A percentile compares a stretch with the other conserved stretches of the same genome.
Conservation (phyloP, 2,888 invertebrate genomes). For the Leucophora obtusa region DNA sequence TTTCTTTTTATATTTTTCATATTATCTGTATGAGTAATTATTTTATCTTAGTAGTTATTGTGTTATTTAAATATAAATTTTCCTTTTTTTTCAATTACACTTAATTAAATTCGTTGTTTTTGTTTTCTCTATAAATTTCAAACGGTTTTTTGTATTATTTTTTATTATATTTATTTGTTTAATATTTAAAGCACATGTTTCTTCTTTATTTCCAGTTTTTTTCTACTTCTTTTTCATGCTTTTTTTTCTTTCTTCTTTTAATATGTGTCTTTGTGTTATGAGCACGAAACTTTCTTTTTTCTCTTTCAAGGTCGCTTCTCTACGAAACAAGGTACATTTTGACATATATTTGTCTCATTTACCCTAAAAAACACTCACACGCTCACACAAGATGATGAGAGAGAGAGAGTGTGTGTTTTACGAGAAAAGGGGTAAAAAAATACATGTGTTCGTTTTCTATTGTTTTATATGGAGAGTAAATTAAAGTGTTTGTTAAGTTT, state of each 20-base stretch:
- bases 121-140: background rate
- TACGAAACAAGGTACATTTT: constrained; percentile 31
- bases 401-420: background rate
- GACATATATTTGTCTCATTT: constrained; percentile 44
- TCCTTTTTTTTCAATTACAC: background rate
- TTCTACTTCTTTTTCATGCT: constrained; percentile 11
- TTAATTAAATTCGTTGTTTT: background rate
- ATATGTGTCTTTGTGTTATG: constrained; percentile 34
- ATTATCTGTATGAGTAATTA: constrained; percentile 8
- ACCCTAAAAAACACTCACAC: constrained; percentile 1
- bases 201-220: constrained; percentile 35
- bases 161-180: constrained; percentile 56
- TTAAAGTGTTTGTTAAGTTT: constrained; percentile 25
- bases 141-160: constrained; percentile 17
- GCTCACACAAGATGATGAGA: background rate
- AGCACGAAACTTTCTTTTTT: constrained; percentile 55
- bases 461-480: constrained; percentile 14
- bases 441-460: constrained; percentile 17
- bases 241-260: constrained; percentile 14
- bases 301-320: constrained; percentile 62
- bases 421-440: constrained; percentile 3
- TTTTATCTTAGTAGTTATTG: constrained; percentile 4
- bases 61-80: background rate
- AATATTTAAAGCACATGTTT: constrained; percentile 59
- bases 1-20: background rate